Conservation (phyloP, 2,888 invertebrate species). For the Dexiosoma caninum region DNA sequence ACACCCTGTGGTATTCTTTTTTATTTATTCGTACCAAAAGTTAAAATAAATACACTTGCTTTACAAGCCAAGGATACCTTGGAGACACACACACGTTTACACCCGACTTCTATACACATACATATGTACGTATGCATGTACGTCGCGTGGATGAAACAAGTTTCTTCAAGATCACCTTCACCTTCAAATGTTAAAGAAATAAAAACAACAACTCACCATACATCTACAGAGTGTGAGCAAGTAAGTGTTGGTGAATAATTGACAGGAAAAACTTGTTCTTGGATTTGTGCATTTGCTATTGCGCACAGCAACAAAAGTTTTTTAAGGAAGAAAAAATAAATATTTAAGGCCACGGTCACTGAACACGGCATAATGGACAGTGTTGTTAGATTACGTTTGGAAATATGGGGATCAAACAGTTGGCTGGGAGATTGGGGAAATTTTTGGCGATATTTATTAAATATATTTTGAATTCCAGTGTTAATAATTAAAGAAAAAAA, state of each 20-base stretch:
- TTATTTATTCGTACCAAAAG: conserved; percentile 9
- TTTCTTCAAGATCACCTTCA: conserved; percentile 59
- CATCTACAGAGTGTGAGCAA: background rate
- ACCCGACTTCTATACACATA: too few species aligned
- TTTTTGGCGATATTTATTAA: too few species aligned
- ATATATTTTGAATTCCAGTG: too few species aligned
- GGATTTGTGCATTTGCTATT: background rate
- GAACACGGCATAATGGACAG: conserved; percentile 39
- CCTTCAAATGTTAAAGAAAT: conserved; percentile 40
- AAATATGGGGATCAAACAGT: too few species aligned
- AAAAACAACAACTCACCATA: conserved; percentile 4
- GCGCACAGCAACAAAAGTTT: conserved; percentile 4
- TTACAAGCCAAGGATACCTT: conserved; percentile 57
- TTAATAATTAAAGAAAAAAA: too few species aligned
- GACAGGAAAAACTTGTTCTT: conserved; percentile 62
- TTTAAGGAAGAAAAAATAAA: conserved; percentile 51
- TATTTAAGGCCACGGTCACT: conserved; percentile 62
- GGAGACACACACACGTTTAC: conserved; percentile 4
- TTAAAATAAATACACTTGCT: conserved; percentile 33
- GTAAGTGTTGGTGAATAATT: conserved; percentile 35
- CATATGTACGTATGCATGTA: conserved; percentile 1
- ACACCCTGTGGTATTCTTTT: background rate
- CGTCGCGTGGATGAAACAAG: conserved; percentile 39
- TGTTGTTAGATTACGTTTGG: too few species aligned
- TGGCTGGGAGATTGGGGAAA: too few species aligned